Base-by-base conservation (phyloP, 2,888 invertebrate species). In the Drosophila nigricruria region DNA sequence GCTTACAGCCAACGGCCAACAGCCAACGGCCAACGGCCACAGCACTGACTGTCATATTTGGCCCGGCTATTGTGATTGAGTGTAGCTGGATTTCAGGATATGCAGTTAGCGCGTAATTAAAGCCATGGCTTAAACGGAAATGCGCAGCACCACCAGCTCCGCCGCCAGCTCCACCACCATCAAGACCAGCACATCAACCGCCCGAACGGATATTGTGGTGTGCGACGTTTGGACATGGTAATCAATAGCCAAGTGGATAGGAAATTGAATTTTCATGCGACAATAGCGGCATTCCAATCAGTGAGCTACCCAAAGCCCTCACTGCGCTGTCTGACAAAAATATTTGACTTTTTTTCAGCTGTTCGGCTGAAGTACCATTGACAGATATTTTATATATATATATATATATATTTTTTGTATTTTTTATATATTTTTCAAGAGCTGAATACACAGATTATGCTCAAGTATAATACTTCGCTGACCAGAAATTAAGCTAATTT, bases 251-350 rank as follows among this genome's bases (percentile, higher is more conserved):
- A 72, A 77, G 73, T 79, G 73, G 77, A 82, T 68, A 72, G 88
- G 83, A 88, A 85, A 85, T 82, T 85, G 81, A 77, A 84, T 83
- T 87, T 80, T 68, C 79, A 73, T 75, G 45, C 59, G 20, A 78
- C 73, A 75, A 73, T 72, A 50, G 40, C 40, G 10, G 36, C 56
- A 58, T 57, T 53, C 49, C 36, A 58, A 49, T 68, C 68, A 49
- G 20, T 20, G 14, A 34, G 45, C 27, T 30, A 30, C n/a, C 52
- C 34, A 27, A 9, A 42, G 20, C 34, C 18, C 50, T 6, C 14
- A 2, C 18, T 30, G 8, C 30, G 5, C 25, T 27, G 16, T 16
- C 38, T 38, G 47, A 9, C 62, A 49, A 18, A 27, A 42, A 64
- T 65, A 64, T 64, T 64, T 52, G 50, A 43, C 62, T 18, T 18